Evolutionary conservation across 2,888 invertebrate genomes (phyloP).

Genomic region (Xanthostigma xanthostigma): DNA sequence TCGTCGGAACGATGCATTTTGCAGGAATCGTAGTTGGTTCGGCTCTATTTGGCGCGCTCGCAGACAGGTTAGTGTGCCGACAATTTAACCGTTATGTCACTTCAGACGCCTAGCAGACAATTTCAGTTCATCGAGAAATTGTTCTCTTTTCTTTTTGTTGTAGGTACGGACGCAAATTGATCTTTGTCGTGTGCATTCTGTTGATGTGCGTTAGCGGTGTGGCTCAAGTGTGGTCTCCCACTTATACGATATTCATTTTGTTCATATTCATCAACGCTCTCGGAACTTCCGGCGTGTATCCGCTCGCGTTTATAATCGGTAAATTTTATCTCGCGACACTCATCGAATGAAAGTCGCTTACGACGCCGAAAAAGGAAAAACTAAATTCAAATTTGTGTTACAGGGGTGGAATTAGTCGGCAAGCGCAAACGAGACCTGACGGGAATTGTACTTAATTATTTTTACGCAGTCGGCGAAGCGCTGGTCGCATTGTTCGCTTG

Average conservation of each 20-base stretch:
- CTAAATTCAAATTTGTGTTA: conserved; percentile 6
- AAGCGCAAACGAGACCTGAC: conserved; percentile 43
- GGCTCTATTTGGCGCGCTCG: conserved; percentile 39
- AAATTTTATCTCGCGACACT: conserved; percentile 2
- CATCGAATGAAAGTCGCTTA: neutral
- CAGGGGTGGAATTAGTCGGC: conserved; percentile 50
- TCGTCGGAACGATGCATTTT: conserved; percentile 46
- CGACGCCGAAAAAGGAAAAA: too few relatives aligned
- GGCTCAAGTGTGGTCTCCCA: conserved; percentile 34
- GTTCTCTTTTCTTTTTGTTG: conserved; percentile 10
- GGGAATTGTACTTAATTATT: conserved; percentile 44
- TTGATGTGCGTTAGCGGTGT: conserved; percentile 42
- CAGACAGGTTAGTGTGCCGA: conserved; percentile 34
- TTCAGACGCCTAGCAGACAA: neutral
- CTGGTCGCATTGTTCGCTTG: conserved; percentile 42
- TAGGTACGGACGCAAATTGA: conserved; percentile 42
- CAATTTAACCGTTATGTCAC: neutral
- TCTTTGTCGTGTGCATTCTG: conserved; percentile 39
- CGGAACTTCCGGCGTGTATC: conserved; percentile 46
- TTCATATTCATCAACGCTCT: conserved; percentile 41
- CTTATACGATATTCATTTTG: conserved; percentile 34
- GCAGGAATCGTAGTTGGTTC: conserved; percentile 46
- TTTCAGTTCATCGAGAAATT: neutral
- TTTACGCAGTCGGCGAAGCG: conserved; percentile 49
- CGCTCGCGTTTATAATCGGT: conserved; percentile 42